phyloP scores from a whole-genome alignment of 2,797 vertebrate genomes.

The Thalassophryne amazonica region DNA sequence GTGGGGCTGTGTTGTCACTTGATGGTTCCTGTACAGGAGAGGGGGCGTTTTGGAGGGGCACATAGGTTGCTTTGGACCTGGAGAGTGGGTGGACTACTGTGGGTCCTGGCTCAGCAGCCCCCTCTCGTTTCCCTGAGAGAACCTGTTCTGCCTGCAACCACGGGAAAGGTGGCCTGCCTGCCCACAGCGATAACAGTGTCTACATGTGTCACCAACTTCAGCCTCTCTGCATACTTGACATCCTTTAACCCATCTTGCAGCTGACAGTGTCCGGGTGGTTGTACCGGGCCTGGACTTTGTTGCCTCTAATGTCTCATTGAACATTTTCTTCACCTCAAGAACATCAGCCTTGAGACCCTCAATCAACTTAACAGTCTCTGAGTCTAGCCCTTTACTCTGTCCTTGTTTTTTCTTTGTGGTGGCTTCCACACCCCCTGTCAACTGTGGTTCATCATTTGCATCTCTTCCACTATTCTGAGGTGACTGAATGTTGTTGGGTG shows the following conservation, averaged over 20 bases:
- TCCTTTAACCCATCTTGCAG: neutral
- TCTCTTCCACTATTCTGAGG: neutral
- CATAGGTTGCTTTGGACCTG: neutral
- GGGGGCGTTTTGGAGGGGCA: neutral
- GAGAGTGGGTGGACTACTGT: conserved; percentile 3
- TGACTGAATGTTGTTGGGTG: neutral
- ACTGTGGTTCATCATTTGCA: neutral
- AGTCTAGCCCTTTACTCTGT: neutral
- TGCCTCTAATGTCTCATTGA: neutral
- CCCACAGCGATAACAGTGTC: conserved; percentile 2
- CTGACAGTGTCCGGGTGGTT: too few relatives aligned
- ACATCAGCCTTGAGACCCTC: neutral
- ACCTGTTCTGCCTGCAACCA: neutral
- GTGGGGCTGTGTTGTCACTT: neutral
- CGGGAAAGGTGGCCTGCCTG: conserved; percentile 6
- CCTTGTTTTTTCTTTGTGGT: neutral
- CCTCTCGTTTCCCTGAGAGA: neutral
- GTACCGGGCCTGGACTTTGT: too few relatives aligned
- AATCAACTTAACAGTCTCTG: neutral
- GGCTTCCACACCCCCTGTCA: neutral
- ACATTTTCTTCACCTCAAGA: neutral
- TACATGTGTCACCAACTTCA: neutral
- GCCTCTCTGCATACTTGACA: conserved; percentile 1
- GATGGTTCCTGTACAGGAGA: too few relatives aligned
- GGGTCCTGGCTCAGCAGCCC: conserved; percentile 10